phyloP scores from a whole-genome alignment of 2,797 vertebrate species.

The Mionectes olivaceus region DNA sequence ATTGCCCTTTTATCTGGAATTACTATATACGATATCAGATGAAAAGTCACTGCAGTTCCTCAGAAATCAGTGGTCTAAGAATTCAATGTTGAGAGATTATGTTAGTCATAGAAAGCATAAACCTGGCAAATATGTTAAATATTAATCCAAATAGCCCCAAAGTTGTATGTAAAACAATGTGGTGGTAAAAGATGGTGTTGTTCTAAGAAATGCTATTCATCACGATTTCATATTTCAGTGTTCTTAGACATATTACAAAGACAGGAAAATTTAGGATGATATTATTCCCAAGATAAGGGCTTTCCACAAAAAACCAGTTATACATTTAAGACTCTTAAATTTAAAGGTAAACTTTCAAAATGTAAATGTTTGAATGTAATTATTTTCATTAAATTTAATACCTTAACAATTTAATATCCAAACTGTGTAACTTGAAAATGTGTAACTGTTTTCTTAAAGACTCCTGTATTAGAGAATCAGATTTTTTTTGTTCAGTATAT shows the following conservation, averaged over 20 bases:
- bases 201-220: neutral
- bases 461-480: neutral
- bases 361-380: neutral
- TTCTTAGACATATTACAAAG: neutral
- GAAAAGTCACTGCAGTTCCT: neutral
- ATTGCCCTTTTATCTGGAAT: slow-evolving; percentile 14
- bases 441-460: neutral
- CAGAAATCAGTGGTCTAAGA: neutral
- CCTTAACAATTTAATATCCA: neutral
- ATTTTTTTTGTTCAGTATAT: neutral
- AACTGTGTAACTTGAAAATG: neutral
- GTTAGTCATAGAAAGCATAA: neutral
- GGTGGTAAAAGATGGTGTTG: neutral
- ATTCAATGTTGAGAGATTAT: neutral
- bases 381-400: neutral
- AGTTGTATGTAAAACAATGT: neutral
- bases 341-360: neutral
- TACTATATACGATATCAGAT: neutral
- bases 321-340: neutral
- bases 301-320: neutral
- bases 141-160: neutral
- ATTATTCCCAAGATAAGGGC: neutral
- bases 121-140: neutral
- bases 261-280: neutral
- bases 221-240: neutral